These are phyloP conservation scores for Panagrolaimus sp. DNA, from an alignment of 1,140 invertebrate species.

Conservation along the genomic window DNA sequence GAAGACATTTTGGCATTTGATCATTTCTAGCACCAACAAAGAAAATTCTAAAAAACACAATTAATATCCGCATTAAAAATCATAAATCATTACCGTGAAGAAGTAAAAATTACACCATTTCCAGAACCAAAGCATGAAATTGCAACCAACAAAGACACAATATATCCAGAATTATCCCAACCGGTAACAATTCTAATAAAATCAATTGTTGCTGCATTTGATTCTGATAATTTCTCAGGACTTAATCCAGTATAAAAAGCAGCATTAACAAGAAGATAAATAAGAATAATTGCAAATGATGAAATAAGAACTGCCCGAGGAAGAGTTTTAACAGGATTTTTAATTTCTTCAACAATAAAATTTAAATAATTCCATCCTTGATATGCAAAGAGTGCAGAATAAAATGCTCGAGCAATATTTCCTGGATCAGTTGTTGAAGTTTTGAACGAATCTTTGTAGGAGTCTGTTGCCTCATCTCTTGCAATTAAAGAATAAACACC, in stretches of 20 bases:
- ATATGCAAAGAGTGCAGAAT: constrained; percentile 98
- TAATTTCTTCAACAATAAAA: constrained; percentile 94
- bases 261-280: constrained; percentile 92
- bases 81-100: too few relatives aligned
- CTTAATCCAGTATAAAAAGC: constrained; percentile 91
- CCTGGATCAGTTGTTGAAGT: constrained; percentile 67
- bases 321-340: constrained; percentile 86
- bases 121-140: constrained; percentile 96
- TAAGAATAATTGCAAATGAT: constrained; percentile 80
- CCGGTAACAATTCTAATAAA: constrained; percentile 84
- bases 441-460: constrained; percentile 79
- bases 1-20: constrained; percentile 54
- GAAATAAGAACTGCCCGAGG: constrained; percentile 91
- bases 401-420: constrained; percentile 88
- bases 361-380: constrained; percentile 98
- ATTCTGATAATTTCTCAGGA: constrained; percentile 76
- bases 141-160: constrained; percentile 95
- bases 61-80: too few relatives aligned
- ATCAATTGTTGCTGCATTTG: constrained; percentile 88
- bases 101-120: constrained; percentile 93
- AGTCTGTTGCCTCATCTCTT: constrained; percentile 63
- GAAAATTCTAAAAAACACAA: too few relatives aligned
- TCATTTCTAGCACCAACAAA: constrained; percentile 57
- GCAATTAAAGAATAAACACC: not conserved
- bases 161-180: constrained; percentile 65